phyloP scores from a whole-genome alignment of 1,140 invertebrate species.

The Xylocopa sonorina region DNA sequence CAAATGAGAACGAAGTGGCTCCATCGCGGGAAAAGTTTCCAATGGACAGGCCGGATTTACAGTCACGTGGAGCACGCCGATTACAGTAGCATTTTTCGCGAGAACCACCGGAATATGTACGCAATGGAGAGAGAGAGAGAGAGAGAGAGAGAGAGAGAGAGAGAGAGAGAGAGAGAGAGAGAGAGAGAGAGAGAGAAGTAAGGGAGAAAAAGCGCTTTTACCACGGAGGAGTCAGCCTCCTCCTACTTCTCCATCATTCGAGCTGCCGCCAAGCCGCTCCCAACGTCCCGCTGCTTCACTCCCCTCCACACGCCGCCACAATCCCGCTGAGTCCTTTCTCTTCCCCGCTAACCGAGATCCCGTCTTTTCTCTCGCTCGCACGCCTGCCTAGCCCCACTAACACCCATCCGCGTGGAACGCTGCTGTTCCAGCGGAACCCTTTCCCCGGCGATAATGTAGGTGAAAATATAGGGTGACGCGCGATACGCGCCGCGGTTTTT shows the following conservation, averaged over 20 bases:
- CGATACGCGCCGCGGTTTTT: slow-evolving; percentile 6
- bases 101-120: not conserved
- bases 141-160: no score
- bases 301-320: no score
- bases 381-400: slow-evolving; percentile 41
- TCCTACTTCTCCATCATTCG: not conserved
- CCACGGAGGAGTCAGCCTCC: slow-evolving; percentile 17
- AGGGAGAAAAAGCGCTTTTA: slow-evolving; percentile 14
- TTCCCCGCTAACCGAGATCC: slow-evolving; percentile 43
- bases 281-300: not conserved
- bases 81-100: slow-evolving; percentile 9
- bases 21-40: not conserved
- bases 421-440: slow-evolving; percentile 49
- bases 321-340: slow-evolving; percentile 16
- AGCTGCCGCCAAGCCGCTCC: slow-evolving; percentile 1
- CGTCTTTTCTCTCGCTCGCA: slow-evolving; percentile 35
- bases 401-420: slow-evolving; percentile 52
- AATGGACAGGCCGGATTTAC: not conserved
- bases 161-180: no score
- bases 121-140: not conserved
- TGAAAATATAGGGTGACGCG: slow-evolving; percentile 57
- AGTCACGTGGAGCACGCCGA: slow-evolving; percentile 10
- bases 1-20: slow-evolving; percentile 14
- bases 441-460: slow-evolving; percentile 52
- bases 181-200: no score